Percentiles rank a stretch among this genome's conserved stretches.
Evolutionary conservation across 2,888 invertebrate genomes (phyloP).

Genomic region (Archips crataeganus): DNA sequence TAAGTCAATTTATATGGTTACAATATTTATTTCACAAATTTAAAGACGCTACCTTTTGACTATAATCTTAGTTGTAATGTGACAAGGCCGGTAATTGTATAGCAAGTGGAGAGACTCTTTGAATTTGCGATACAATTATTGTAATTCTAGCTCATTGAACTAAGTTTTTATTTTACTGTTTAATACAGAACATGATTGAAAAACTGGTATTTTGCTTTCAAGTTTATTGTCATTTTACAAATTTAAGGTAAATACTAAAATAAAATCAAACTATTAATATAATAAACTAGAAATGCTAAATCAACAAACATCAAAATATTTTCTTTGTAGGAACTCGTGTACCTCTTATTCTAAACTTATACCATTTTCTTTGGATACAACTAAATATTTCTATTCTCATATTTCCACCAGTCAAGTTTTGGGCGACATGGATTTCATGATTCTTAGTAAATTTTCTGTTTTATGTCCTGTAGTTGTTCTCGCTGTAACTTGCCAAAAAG

Average conservation of each 20-base stretch:
- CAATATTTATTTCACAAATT: too few relatives aligned
- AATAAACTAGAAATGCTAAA: constrained; percentile 18
- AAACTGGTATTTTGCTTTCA: constrained; percentile 37
- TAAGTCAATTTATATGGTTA: too few relatives aligned
- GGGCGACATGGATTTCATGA: not conserved
- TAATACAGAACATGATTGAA: not conserved
- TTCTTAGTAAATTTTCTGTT: not conserved
- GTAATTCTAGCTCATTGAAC: too few relatives aligned
- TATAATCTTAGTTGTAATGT: too few relatives aligned
- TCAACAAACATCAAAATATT: constrained; percentile 31
- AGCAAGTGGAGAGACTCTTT: too few relatives aligned
- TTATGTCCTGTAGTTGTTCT: not conserved
- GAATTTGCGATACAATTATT: too few relatives aligned
- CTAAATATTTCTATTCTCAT: not conserved
- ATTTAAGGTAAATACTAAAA: constrained; percentile 26
- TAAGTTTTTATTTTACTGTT: too few relatives aligned
- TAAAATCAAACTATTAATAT: constrained; percentile 19
- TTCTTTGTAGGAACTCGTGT: constrained; percentile 34
- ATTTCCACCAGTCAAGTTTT: not conserved
- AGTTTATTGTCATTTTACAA: constrained; percentile 36
- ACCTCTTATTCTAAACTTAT: constrained; percentile 31
- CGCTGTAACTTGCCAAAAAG: not conserved
- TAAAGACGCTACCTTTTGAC: too few relatives aligned
- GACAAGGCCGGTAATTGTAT: too few relatives aligned
- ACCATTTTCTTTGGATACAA: not conserved